Base-by-base conservation (phyloP, 2,113 vertebrate species). In the Vidua chalybeata region DNA sequence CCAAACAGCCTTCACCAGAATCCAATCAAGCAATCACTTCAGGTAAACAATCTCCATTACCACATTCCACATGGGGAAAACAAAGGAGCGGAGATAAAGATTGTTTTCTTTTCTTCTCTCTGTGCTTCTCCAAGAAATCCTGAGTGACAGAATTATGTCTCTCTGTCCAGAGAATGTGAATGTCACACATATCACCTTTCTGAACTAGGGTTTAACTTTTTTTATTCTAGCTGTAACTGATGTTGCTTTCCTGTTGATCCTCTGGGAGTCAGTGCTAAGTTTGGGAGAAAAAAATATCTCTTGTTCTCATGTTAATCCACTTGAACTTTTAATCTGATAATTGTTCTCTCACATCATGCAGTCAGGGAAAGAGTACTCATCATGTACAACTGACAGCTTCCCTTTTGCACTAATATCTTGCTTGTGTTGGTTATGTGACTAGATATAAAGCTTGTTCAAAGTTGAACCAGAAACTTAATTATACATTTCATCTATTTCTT, bases 221-320 rank as follows among this genome's bases (percentile, higher is more conserved):
- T 88, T 30, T 61, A 71, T 89, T 73, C 56, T 71, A 71, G 76
- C 58, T 73, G 91, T 90, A 84, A 94, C 73, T 91, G 89, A 95
- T 81, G 41, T 94, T 97, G 84, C 82, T 95, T 96, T 95, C 89
- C 91, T 81, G 61, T 90, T 91, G 84, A 88, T 88, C 91, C 64
- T 97, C 91, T 94, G 90, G 89, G 96, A 94, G 79, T 92, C 54
- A 86, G 91, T 97, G 94, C 92, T 97, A 96, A 96, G 96, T 97
- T 97, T 97, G 96, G 90, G 95, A 96, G 95, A 94, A 94, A 89
- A 92, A 96, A 96, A 35, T 7, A 72, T 93, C 69, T 96, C 61
- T 89, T 89, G 41, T 79, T 95, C 78, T 94, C 89, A 93, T 87
- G 94, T 87, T 97, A 96, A 93, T 90, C 94, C 96, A 96, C 68